These are phyloP conservation scores for Orthosia cruda DNA, from an alignment of 2,888 invertebrate species.

Conservation along the genomic window DNA sequence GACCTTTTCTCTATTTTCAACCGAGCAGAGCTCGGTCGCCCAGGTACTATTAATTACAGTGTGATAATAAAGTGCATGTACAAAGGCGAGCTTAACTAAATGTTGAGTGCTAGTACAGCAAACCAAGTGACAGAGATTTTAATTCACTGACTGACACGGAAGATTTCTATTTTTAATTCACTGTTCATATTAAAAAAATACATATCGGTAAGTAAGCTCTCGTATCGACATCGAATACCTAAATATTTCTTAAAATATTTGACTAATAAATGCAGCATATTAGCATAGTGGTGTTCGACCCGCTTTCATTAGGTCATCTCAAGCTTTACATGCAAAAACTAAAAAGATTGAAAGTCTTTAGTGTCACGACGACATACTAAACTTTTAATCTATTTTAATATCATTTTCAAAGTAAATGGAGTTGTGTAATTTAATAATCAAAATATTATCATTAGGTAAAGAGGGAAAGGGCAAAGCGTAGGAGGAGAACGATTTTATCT, in stretches of 20 bases:
- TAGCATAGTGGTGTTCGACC: conserved; percentile 5
- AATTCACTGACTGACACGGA: no score
- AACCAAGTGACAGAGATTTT: no score
- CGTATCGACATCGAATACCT: background rate
- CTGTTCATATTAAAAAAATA: no score
- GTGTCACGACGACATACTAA: background rate
- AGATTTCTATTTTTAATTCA: no score
- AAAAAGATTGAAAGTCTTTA: conserved; percentile 1
- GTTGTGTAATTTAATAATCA: conserved; percentile 13
- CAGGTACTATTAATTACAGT: no score
- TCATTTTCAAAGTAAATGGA: conserved; percentile 13
- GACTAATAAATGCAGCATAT: background rate
- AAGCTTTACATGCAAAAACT: conserved; percentile 8
- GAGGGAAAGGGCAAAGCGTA: conserved; percentile 44
- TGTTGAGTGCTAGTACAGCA: no score
- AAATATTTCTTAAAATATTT: background rate
- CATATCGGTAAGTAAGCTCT: background rate
- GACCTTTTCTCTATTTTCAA: no score
- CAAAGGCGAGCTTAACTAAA: no score
- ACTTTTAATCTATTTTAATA: conserved; percentile 19
- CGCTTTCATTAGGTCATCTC: conserved; percentile 32
- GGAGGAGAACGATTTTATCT: conserved; percentile 23
- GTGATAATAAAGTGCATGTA: no score
- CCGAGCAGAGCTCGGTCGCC: no score
- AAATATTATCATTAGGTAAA: conserved; percentile 7